Conservation (phyloP, 2,113 vertebrate genomes). For the Ariopsis seemanni region DNA sequence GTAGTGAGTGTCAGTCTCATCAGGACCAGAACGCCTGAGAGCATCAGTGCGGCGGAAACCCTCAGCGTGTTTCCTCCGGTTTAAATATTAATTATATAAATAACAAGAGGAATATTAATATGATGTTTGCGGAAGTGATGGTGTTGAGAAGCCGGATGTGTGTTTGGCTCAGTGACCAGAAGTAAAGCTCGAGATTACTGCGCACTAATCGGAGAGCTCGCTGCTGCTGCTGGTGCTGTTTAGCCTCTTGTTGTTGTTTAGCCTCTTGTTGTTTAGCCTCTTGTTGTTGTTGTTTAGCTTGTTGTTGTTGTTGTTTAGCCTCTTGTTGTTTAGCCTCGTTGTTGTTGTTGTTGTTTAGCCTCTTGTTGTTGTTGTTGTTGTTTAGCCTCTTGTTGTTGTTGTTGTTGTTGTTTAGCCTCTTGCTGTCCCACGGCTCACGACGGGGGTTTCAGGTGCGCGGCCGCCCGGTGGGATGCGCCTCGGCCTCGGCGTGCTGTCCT, state of each 20-base stretch:
- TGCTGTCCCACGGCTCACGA: neutral
- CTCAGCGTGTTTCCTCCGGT: neutral
- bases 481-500: slow-evolving; percentile 76
- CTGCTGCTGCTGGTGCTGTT: too few species aligned
- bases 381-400: neutral
- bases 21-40: slow-evolving; percentile 21
- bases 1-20: slow-evolving; percentile 1
- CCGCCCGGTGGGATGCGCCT: slow-evolving; percentile 76
- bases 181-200: neutral
- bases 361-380: neutral
- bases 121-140: neutral
- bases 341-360: neutral
- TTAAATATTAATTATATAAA: neutral
- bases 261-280: neutral
- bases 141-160: neutral
- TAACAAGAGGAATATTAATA: neutral
- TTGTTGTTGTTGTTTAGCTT: neutral
- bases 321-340: neutral
- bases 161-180: neutral
- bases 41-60: slow-evolving; percentile 11
- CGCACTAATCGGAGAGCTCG: neutral
- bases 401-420: neutral
- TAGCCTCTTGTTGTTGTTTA: too few species aligned
- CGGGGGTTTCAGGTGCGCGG: slow-evolving; percentile 30
- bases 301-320: neutral